Conservation (phyloP, 2,888 invertebrate genomes). For the Ochropleura leucogaster region DNA sequence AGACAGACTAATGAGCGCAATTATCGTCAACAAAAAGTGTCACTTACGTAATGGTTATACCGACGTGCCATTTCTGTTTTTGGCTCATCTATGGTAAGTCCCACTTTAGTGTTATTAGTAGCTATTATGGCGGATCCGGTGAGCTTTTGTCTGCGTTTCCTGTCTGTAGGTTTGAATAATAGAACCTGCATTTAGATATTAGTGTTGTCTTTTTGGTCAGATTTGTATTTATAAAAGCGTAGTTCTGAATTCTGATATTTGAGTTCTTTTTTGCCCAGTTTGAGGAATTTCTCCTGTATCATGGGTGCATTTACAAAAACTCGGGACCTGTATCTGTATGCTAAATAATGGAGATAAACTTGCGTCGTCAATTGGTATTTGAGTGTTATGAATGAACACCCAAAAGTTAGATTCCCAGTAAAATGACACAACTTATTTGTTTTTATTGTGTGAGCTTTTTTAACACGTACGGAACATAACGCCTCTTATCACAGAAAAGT, state of each 20-base stretch:
- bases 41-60: background rate
- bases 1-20: background rate
- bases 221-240: background rate
- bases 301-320: too few species aligned
- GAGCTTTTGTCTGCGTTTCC: background rate
- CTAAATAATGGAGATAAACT: too few species aligned
- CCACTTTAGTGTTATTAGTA: slow-evolving; percentile 16
- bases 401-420: background rate
- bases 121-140: background rate
- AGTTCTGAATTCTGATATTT: background rate
- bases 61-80: background rate
- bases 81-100: background rate
- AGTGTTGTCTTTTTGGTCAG: background rate
- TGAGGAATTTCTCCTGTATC: too few species aligned
- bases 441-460: background rate
- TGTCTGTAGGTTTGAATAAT: slow-evolving; percentile 3
- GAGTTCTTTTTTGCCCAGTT: too few species aligned
- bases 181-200: background rate
- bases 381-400: too few species aligned
- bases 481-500: background rate
- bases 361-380: background rate
- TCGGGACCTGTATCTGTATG: too few species aligned
- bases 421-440: background rate
- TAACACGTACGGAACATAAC: background rate
- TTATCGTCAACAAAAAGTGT: background rate